Evolutionary conservation across 1,140 invertebrate species (phyloP), one percentile per base, ranked within the genome.

Genomic region (Drosophila varians): DNA sequence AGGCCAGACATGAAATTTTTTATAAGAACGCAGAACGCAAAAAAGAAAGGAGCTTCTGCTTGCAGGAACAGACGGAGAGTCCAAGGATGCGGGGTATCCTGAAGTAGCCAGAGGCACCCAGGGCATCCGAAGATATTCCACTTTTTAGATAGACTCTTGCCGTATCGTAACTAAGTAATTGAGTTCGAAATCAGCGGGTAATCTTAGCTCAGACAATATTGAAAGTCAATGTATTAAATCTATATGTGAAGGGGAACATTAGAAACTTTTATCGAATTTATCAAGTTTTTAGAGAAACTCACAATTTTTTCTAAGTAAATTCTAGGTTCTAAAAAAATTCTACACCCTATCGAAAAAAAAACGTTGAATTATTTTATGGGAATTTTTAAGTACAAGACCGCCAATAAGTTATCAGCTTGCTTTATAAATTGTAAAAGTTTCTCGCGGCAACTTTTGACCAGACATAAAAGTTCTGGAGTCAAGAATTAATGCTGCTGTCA

Each of bases 1-100:
- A 4, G 38, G 38, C 38, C 43, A 52, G 47, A 42, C 47, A 60
- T 62, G 57, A 74, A 74, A 73, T 74, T 7, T 46, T 60, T 56
- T 56, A 31, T 43, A 46, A 51, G 28, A 14, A 21, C 43, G 23
- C 7, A 9, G 2, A n/a, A 16, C 12, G 3, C 3, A 16, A 34
- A 42, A n/a, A 6, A 46, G 34, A 36, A 36, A 36, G 2, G 34
- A 1, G 28, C 28, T 31, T 21, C 21, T 21, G 4, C 21, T 21
- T 21, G 36, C 36, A 4, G 14, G 6, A 38, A 7, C 34, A 14
- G n/a, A 38, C n/a, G 12, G 4, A 14, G 34, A 5, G 34, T 9
- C 34, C 34, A 38, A 38, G 34, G 34, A 38, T 38, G 14, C 34
- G n/a, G 34, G 3, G 12, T 4, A 14, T 14, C 4, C 9, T 9